Evolutionary conservation across 2,888 invertebrate species (phyloP), one percentile per base, ranked within the genome.

Genomic region (Andrena fulva): DNA sequence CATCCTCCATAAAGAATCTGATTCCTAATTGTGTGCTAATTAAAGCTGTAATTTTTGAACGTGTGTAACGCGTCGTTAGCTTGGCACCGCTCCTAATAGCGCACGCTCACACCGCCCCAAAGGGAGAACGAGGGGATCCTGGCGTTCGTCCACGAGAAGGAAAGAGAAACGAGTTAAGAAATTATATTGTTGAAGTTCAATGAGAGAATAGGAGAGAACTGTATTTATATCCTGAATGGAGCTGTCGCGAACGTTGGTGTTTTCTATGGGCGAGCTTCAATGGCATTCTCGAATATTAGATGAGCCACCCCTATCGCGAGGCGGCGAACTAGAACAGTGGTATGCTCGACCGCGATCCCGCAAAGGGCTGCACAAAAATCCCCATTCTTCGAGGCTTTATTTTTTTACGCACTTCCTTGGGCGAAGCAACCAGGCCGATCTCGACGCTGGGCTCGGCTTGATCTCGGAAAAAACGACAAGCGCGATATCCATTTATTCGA

Each of bases 121-220:
- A 48, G 33, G 78, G 70, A 52, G 76, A 85, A 77, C 64, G 50
- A 75, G 60, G 63, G 48, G 82, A 82, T 72, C 76, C 72, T 77
- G 87, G 87, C 84, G 81, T 86, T 82, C 87, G 86, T 85, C 89
- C 85, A 87, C 87, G 72, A 84, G 10, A 56, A 2, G n/a, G 10
- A 24, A 20, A 24, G 20, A 68, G 12, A 68, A n/a, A 35, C 8
- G n/a, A 79, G 78, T 81, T 86, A 71, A 84, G 78, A 84, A 77
- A 81, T 84, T 85, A 83, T 87, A 87, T 91, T 90, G 91, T 91
- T 91, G 89, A 89, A 90, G 89, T 89, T 90, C 84, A 80, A 84
- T 75, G 77, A 66, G 66, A 80, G 64, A 80, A 79, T 73, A 70
- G 29, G 74, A 76, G 80, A 76, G 77, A 86, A 77, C 67, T 56